Evolutionary conservation across 2,888 invertebrate species (phyloP).

Genomic region (Apocheima hispidaria): DNA sequence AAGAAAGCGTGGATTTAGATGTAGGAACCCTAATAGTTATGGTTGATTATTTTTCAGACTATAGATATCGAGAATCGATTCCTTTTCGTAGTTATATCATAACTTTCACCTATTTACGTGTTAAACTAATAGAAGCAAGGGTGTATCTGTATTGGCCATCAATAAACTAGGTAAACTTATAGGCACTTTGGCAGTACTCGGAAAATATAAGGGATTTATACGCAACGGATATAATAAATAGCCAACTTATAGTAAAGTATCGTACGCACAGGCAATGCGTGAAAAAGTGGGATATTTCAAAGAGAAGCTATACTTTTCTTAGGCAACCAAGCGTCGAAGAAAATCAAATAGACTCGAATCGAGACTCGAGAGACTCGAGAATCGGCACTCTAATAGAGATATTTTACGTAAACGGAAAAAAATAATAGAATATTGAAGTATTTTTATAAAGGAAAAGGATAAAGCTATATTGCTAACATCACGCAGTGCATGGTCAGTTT

Average conservation of each 20-base stretch:
- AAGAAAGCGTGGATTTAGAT: too few species aligned
- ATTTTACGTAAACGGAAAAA: too few species aligned
- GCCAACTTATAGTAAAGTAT: constrained; percentile 41
- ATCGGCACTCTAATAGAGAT: too few species aligned
- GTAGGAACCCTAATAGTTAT: too few species aligned
- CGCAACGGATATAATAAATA: constrained; percentile 41
- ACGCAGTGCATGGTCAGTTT: too few species aligned
- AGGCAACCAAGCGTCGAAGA: not conserved
- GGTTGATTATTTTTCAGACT: too few species aligned
- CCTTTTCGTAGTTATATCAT: too few species aligned
- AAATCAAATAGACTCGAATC: not conserved
- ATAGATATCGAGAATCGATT: too few species aligned
- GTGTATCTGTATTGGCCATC: constrained; percentile 22
- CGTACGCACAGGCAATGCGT: constrained; percentile 44
- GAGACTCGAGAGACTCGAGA: too few species aligned
- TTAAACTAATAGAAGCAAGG: constrained; percentile 2
- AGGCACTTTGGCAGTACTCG: constrained; percentile 30
- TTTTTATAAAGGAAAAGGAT: too few species aligned
- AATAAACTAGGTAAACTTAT: constrained; percentile 27
- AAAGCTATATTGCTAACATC: too few species aligned
- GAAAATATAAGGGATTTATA: constrained; percentile 36
- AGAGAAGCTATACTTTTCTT: not conserved
- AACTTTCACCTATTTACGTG: not conserved
- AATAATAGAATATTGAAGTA: too few species aligned
- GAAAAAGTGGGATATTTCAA: constrained; percentile 33